These are phyloP conservation scores for Brachynemurus nebulosus DNA, from an alignment of 2,888 invertebrate species.

Conservation along the genomic window DNA sequence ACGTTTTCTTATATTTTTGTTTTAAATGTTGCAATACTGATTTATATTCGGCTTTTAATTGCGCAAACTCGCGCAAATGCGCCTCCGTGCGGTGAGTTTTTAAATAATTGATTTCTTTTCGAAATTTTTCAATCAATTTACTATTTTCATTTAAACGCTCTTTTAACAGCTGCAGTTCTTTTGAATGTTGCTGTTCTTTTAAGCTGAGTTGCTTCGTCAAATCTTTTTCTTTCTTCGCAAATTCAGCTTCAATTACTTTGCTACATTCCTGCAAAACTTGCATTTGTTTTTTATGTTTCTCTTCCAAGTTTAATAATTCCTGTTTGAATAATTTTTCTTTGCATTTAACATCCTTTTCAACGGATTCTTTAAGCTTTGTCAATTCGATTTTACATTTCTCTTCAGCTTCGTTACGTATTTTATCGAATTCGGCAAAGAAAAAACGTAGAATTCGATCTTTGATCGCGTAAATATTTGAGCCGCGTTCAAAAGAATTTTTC, in stretches of 20 bases:
- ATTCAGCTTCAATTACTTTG: too few relatives aligned
- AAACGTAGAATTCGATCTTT: background rate
- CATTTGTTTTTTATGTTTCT: slow-evolving; percentile 14
- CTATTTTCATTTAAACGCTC: background rate
- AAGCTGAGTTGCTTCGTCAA: too few relatives aligned
- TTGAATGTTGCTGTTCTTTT: too few relatives aligned
- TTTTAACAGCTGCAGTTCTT: too few relatives aligned
- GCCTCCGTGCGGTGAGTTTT: background rate
- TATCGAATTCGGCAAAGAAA: slow-evolving; percentile 5
- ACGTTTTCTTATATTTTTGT: too few relatives aligned
- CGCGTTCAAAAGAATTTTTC: background rate
- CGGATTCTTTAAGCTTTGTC: slow-evolving; percentile 17
- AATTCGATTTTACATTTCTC: slow-evolving; percentile 11
- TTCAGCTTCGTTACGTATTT: slow-evolving; percentile 12
- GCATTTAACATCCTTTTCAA: slow-evolving; percentile 12
- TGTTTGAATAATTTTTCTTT: slow-evolving; percentile 20
- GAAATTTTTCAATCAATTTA: background rate
- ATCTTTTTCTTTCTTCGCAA: too few relatives aligned
- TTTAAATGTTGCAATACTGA: too few relatives aligned
- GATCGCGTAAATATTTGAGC: background rate
- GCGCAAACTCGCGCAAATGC: too few relatives aligned
- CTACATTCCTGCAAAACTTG: slow-evolving; percentile 10
- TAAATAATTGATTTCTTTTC: background rate
- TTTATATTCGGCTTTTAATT: too few relatives aligned
- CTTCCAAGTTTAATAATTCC: slow-evolving; percentile 19